These are phyloP conservation scores for Drosophila carrolli DNA, from an alignment of 1,140 invertebrate species.

Conservation along the genomic window DNA sequence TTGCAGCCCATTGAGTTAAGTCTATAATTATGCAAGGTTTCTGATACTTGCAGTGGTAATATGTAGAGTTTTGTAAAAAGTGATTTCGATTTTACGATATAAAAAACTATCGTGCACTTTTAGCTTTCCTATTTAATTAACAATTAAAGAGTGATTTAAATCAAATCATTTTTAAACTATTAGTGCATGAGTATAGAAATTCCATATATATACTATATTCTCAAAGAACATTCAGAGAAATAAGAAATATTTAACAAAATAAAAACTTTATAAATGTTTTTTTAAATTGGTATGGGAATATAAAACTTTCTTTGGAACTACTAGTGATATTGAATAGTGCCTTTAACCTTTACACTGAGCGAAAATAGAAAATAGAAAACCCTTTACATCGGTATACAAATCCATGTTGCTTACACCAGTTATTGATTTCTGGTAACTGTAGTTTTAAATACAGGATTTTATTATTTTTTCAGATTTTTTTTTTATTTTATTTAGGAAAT, in stretches of 20 bases:
- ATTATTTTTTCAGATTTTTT: too few relatives aligned
- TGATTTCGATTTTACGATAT: not conserved
- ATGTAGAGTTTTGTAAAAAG: not conserved
- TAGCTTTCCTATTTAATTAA: conserved; percentile 12
- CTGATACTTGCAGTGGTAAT: not conserved
- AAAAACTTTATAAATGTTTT: not conserved
- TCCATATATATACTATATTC: conserved; percentile 1
- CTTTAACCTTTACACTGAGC: too few relatives aligned
- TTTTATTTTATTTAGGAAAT: not conserved
- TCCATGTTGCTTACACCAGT: too few relatives aligned
- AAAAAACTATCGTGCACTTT: not conserved
- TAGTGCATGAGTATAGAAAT: not conserved
- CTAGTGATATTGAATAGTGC: too few relatives aligned
- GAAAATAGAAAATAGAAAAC: too few relatives aligned
- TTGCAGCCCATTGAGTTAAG: not conserved
- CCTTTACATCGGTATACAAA: too few relatives aligned
- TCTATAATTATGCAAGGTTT: not conserved
- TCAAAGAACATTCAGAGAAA: not conserved
- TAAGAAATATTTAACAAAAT: conserved; percentile 1
- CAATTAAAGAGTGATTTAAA: conserved; percentile 8
- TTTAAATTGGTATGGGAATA: not conserved
- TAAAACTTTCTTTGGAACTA: not conserved
- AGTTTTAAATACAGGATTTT: too few relatives aligned
- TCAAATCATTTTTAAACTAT: not conserved
- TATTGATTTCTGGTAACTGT: too few relatives aligned